Percentiles rank a stretch among this genome's conserved stretches.
Conservation (phyloP, 1,140 invertebrate genomes). For the Spodoptera litura region DNA sequence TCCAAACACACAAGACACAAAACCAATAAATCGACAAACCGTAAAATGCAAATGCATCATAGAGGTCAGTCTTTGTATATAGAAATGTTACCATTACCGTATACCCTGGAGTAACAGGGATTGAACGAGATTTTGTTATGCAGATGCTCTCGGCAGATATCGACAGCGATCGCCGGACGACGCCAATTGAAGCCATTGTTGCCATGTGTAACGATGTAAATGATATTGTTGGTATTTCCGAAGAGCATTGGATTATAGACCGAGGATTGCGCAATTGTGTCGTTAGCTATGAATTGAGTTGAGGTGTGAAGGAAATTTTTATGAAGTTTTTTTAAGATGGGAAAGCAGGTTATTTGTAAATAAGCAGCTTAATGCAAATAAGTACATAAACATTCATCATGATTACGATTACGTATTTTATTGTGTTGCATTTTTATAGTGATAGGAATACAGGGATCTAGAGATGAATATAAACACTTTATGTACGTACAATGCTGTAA, state of each 20-base stretch:
- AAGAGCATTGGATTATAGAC: slow-evolving; percentile 22
- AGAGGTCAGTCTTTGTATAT: slow-evolving; percentile 35
- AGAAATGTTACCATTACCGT: slow-evolving; percentile 37
- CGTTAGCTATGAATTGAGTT: slow-evolving; percentile 1
- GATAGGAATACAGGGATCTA: too few species aligned
- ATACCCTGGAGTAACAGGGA: slow-evolving; percentile 21
- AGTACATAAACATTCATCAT: too few species aligned
- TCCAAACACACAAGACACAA: slow-evolving; percentile 7
- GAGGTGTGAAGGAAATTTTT: background rate
- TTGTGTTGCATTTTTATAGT: too few species aligned
- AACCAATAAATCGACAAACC: slow-evolving; percentile 28
- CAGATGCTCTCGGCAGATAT: slow-evolving; percentile 58
- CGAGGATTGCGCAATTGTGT: slow-evolving; percentile 14
- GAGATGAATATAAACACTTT: too few species aligned
- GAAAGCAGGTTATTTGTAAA: background rate
- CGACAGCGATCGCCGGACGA: slow-evolving; percentile 55
- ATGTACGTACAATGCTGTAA: too few species aligned
- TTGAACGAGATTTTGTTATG: slow-evolving; percentile 55
- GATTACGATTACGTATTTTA: too few species aligned
- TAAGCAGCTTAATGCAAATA: too few species aligned
- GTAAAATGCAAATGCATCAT: slow-evolving; percentile 42
- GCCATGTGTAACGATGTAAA: slow-evolving; percentile 33
- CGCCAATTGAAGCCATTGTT: slow-evolving; percentile 49
- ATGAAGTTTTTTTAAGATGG: background rate
- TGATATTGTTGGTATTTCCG: slow-evolving; percentile 40